phyloP scores from a whole-genome alignment of 1,140 invertebrate genomes.

The Temnothorax longispinosus region DNA sequence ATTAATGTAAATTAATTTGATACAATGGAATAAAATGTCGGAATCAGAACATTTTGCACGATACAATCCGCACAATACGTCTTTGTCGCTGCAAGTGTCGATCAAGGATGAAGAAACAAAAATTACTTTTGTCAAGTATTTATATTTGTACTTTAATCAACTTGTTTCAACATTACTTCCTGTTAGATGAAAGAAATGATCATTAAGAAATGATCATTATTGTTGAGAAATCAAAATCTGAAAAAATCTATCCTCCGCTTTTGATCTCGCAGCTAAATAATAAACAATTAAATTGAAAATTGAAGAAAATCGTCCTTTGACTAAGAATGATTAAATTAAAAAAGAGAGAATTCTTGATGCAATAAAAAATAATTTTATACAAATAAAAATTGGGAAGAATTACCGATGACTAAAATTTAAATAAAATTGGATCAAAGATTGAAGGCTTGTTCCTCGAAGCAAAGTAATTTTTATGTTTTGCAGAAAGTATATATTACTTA shows the following conservation, averaged over 20 bases:
- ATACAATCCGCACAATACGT: conserved; percentile 15
- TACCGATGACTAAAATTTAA: neutral
- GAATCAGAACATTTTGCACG: neutral
- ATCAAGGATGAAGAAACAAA: conserved; percentile 44
- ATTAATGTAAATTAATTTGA: conserved; percentile 27
- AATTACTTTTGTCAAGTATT: neutral
- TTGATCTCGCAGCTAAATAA: neutral
- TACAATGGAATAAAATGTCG: conserved; percentile 1
- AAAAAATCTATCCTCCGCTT: neutral
- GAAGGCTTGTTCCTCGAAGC: neutral
- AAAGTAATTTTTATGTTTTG: neutral
- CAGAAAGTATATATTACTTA: neutral
- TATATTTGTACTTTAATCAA: neutral
- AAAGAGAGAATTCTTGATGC: neutral
- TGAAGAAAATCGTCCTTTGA: neutral
- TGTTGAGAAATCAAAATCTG: too few species aligned
- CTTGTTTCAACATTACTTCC: neutral
- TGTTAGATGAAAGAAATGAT: neutral
- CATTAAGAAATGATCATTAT: neutral
- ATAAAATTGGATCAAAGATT: neutral
- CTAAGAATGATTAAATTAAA: neutral
- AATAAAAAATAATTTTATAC: neutral
- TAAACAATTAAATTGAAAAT: neutral
- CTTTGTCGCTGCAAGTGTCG: conserved; percentile 53
- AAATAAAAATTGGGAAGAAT: neutral